Evolutionary conservation across 53 echinoderm and acorn worm species (phyloP).

Genomic region (Echinarachnius parma): DNA sequence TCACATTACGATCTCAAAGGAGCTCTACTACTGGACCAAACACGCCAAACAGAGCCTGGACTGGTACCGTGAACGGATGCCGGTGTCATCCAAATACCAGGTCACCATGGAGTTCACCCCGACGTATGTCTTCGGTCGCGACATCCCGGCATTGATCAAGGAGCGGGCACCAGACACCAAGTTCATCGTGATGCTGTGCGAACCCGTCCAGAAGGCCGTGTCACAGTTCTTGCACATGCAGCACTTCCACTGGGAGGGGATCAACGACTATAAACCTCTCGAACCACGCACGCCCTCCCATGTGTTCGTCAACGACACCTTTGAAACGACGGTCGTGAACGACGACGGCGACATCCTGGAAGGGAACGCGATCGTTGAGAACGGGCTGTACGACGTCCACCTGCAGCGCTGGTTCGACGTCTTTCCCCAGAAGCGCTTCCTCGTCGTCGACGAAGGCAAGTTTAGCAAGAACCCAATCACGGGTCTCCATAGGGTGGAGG

Average conservation of each 20-base stretch:
- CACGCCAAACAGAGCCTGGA: slow-evolving; percentile 64
- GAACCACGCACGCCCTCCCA: background rate
- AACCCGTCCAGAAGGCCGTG: slow-evolving; percentile 69
- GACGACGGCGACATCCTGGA: background rate
- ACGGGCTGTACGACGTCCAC: slow-evolving; percentile 7
- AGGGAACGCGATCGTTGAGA: background rate
- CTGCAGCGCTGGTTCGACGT: slow-evolving; percentile 7
- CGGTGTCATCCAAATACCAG: slow-evolving; percentile 63
- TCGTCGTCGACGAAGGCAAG: slow-evolving; percentile 13
- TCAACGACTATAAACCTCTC: background rate
- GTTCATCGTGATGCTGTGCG: slow-evolving; percentile 77
- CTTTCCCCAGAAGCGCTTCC: slow-evolving; percentile 15
- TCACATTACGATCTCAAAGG: slow-evolving; percentile 61
- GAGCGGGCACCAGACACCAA: slow-evolving; percentile 54
- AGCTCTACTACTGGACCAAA: slow-evolving; percentile 62
- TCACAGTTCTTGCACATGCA: slow-evolving; percentile 66
- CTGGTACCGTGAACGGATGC: slow-evolving; percentile 86
- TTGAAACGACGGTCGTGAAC: slow-evolving; percentile 5
- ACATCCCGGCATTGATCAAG: slow-evolving; percentile 53
- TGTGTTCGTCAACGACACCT: background rate
- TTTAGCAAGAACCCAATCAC: background rate
- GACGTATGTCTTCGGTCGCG: slow-evolving; percentile 65
- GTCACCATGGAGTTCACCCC: slow-evolving; percentile 86
- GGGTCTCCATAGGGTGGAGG: slow-evolving; percentile 2
- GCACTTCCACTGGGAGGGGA: background rate